Conservation (phyloP, 1,140 invertebrate genomes). For the Apis florea region DNA sequence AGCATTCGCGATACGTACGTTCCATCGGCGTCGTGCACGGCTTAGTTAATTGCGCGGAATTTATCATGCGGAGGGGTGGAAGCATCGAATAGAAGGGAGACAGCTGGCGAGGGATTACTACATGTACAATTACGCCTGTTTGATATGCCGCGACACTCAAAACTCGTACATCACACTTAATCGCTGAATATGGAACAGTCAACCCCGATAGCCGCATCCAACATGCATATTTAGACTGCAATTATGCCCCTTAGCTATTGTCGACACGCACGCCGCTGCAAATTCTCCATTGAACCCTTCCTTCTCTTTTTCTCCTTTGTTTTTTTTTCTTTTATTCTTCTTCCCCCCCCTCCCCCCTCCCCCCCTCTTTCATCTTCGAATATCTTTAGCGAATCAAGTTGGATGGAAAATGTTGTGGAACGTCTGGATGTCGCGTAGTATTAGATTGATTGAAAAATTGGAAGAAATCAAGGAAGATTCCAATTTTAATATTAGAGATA, state of each 20-base stretch:
- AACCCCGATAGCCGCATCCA: conserved; percentile 62
- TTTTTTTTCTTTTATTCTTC: neutral
- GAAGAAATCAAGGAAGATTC: no score
- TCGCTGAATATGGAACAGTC: conserved; percentile 78
- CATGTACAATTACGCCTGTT: conserved; percentile 74
- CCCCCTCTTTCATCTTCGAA: neutral
- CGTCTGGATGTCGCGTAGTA: no score
- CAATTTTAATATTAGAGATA: no score
- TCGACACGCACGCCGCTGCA: conserved; percentile 67
- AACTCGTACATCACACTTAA: conserved; percentile 78
- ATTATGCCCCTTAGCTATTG: conserved; percentile 73
- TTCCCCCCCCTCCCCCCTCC: no score
- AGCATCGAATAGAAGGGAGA: conserved; percentile 24
- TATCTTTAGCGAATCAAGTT: neutral
- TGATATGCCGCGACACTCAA: conserved; percentile 76
- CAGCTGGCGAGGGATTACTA: conserved; percentile 38
- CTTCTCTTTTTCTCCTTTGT: conserved; percentile 15
- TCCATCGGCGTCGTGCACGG: conserved; percentile 29
- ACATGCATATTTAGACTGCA: conserved; percentile 73
- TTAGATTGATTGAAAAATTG: no score
- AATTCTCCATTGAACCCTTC: conserved; percentile 50
- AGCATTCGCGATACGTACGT: conserved; percentile 43
- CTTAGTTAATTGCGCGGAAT: conserved; percentile 72
- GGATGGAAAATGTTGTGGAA: no score
- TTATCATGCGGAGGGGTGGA: conserved; percentile 59